Evolutionary conservation across 2,113 vertebrate species (phyloP).

Genomic region (Siniperca knerii): DNA sequence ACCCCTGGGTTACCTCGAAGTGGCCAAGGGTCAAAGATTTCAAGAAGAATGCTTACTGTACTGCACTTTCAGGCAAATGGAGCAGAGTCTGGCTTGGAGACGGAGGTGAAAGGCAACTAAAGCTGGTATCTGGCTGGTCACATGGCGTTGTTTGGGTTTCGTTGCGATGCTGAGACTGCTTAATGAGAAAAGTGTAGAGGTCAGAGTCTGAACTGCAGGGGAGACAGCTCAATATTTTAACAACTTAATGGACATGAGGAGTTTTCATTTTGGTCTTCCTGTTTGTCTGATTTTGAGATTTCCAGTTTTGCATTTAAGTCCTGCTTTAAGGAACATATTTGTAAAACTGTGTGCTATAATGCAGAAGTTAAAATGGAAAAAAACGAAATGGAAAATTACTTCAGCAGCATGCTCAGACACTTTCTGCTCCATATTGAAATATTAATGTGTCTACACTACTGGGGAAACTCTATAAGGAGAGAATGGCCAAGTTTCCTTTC

Average conservation of each 20-base stretch:
- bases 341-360: not conserved
- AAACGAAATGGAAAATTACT: not conserved
- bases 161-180: slow-evolving; percentile 8
- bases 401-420: not conserved
- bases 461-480: slow-evolving; percentile 61
- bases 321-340: not conserved
- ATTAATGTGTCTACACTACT: slow-evolving; percentile 57
- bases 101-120: slow-evolving; percentile 45
- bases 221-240: not conserved
- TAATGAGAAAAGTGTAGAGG: not conserved
- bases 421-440: slow-evolving; percentile 54
- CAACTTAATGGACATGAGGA: not conserved
- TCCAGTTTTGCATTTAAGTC: not conserved
- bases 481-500: slow-evolving; percentile 50
- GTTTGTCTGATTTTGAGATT: not conserved
- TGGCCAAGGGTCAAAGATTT: slow-evolving; percentile 34
- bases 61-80: slow-evolving; percentile 27
- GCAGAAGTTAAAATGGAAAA: not conserved
- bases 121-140: not conserved
- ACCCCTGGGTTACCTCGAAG: not conserved
- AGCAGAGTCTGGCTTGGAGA: slow-evolving; percentile 10
- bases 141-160: slow-evolving; percentile 27
- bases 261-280: not conserved
- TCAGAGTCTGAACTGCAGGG: too few species aligned
- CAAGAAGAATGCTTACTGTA: slow-evolving; percentile 33